A percentile compares a stretch with the other conserved stretches of the same genome.
phyloP scores from a whole-genome alignment of 2,797 vertebrate genomes.

The Telmatherina bonti region DNA sequence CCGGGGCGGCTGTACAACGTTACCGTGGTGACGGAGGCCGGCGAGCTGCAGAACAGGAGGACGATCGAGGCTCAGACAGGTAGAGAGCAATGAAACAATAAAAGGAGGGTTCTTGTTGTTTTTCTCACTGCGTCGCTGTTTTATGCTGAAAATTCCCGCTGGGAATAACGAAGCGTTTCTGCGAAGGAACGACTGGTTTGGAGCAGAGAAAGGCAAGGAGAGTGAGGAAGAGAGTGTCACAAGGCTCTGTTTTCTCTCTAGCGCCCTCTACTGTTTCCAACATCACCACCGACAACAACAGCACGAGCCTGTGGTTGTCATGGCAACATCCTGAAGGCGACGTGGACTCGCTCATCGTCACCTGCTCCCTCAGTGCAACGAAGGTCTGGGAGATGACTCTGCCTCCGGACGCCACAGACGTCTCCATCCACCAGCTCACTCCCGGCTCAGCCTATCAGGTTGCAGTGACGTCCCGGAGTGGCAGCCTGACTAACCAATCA shows the following conservation, averaged over 20 bases:
- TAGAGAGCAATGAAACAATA: slow-evolving; percentile 50
- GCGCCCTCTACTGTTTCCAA: slow-evolving; percentile 69
- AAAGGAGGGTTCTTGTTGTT: too few relatives aligned
- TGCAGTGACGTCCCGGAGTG: slow-evolving; percentile 82
- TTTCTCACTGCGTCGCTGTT: too few relatives aligned
- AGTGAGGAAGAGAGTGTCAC: neutral
- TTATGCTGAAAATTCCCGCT: too few relatives aligned
- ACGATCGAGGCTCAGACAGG: slow-evolving; percentile 84
- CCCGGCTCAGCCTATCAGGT: slow-evolving; percentile 88
- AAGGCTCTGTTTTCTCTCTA: slow-evolving; percentile 50
- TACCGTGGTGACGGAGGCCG: slow-evolving; percentile 85
- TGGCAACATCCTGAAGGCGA: slow-evolving; percentile 76
- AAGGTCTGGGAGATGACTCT: slow-evolving; percentile 73
- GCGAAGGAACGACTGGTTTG: too few relatives aligned
- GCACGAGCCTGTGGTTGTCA: slow-evolving; percentile 61
- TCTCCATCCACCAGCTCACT: slow-evolving; percentile 80
- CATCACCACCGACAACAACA: slow-evolving; percentile 31
- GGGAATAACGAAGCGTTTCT: too few relatives aligned
- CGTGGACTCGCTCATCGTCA: slow-evolving; percentile 60
- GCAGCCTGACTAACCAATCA: slow-evolving; percentile 81
- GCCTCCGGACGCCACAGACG: slow-evolving; percentile 67
- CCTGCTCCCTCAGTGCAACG: slow-evolving; percentile 76
- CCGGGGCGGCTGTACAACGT: slow-evolving; percentile 89
- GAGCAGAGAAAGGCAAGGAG: neutral
- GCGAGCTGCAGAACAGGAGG: slow-evolving; percentile 78